Percentiles rank a stretch among this genome's conserved stretches.
These are phyloP conservation scores for Pheosia tremula DNA, from an alignment of 2,888 invertebrate genomes.

Conservation along the genomic window DNA sequence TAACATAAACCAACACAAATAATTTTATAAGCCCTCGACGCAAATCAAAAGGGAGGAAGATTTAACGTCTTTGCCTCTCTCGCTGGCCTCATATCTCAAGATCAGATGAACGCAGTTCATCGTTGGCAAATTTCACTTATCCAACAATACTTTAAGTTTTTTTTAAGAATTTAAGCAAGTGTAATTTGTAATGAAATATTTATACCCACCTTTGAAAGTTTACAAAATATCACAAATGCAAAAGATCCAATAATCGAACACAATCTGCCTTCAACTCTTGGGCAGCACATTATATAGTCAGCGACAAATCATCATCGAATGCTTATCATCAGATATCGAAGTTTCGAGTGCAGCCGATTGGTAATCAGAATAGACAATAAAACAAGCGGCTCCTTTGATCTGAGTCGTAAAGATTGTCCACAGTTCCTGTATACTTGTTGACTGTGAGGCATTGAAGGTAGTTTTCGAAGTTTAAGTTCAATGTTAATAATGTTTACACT, in stretches of 20 bases:
- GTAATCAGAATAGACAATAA: constrained; percentile 23
- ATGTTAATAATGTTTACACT: background rate
- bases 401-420: constrained; percentile 30
- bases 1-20: no score
- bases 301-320: constrained; percentile 21
- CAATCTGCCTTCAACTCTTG: background rate
- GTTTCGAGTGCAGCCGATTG: constrained; percentile 20
- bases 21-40: no score
- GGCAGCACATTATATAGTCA: constrained; percentile 24
- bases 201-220: background rate
- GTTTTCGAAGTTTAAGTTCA: background rate
- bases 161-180: no score
- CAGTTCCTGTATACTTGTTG: background rate
- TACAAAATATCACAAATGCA: background rate
- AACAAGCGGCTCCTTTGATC: constrained; percentile 29
- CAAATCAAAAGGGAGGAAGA: no score
- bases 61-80: no score
- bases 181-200: no score
- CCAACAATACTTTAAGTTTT: no score
- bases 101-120: no score
- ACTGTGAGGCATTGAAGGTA: background rate
- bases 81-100: no score
- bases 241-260: constrained; percentile 1
- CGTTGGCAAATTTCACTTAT: no score
- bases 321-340: constrained; percentile 33